Percentiles rank a stretch among this genome's conserved stretches.
Evolutionary conservation across 2,888 invertebrate genomes (phyloP).

Genomic region (Cosmorhoe ocellata): DNA sequence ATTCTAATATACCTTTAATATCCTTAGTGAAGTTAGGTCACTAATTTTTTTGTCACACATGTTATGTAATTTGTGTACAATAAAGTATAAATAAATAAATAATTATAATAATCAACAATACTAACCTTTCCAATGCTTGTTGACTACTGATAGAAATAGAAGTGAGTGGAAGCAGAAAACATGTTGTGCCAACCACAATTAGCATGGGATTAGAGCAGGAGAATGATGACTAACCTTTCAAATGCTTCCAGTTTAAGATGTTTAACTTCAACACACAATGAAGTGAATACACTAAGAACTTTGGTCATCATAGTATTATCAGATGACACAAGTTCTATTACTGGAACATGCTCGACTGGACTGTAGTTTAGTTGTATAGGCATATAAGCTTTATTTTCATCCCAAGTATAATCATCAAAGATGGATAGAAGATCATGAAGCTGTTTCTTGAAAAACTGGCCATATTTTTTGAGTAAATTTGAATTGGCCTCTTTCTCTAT

Average conservation of each 20-base stretch:
- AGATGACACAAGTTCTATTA: conserved; percentile 88
- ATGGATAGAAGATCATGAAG: conserved; percentile 57
- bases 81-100: too few species aligned
- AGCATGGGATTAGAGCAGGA: too few species aligned
- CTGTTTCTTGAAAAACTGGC: conserved; percentile 73
- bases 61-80: too few species aligned
- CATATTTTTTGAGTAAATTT: conserved; percentile 65
- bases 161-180: too few species aligned
- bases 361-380: conserved; percentile 62
- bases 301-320: conserved; percentile 92
- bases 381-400: conserved; percentile 63
- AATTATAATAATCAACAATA: too few species aligned
- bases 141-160: too few species aligned
- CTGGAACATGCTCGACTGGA: conserved; percentile 84
- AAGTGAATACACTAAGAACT: conserved; percentile 89
- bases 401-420: conserved; percentile 46
- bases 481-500: conserved; percentile 71
- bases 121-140: too few species aligned
- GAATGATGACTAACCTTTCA: conserved; percentile 67
- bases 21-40: too few species aligned
- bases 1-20: too few species aligned
- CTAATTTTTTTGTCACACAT: too few species aligned
- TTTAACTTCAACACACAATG: conserved; percentile 89
- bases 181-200: too few species aligned
- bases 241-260: conserved; percentile 86